These are phyloP conservation scores for Crotalus horridus DNA, from an alignment of 2,113 vertebrate genomes.

Conservation along the genomic window DNA sequence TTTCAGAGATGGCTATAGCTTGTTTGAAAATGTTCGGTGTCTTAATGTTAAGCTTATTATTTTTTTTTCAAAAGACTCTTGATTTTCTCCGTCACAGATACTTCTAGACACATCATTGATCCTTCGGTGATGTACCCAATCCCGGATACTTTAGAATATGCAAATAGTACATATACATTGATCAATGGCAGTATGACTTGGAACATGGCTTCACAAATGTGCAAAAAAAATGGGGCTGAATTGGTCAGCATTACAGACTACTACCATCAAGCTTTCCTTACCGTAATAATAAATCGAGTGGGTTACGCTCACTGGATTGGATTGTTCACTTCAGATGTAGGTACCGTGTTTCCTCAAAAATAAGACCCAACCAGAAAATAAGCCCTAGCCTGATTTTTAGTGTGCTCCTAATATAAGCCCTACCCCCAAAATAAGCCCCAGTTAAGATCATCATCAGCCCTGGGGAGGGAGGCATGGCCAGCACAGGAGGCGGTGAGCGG, in stretches of 20 bases:
- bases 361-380: not conserved
- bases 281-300: conserved; percentile 80
- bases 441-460: not conserved
- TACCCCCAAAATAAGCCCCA: not conserved
- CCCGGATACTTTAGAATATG: conserved; percentile 79
- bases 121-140: conserved; percentile 70
- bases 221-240: conserved; percentile 73
- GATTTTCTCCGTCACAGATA: conserved; percentile 58
- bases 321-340: conserved; percentile 82
- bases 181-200: conserved; percentile 88
- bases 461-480: not conserved
- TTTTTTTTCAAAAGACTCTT: not conserved
- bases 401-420: not conserved
- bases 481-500: not conserved
- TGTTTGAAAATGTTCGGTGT: not conserved
- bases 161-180: conserved; percentile 81
- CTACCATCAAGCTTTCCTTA: conserved; percentile 93
- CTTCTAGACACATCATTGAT: conserved; percentile 54
- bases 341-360: conserved; percentile 48
- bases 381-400: not conserved
- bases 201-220: conserved; percentile 81
- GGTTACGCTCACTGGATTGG: conserved; percentile 88
- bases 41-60: not conserved
- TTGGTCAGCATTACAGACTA: conserved; percentile 86
- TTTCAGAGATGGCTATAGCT: not conserved